These are phyloP conservation scores for Propithecus deckenii DNA, from an alignment of 2,797 vertebrate genomes.

Conservation along the genomic window DNA sequence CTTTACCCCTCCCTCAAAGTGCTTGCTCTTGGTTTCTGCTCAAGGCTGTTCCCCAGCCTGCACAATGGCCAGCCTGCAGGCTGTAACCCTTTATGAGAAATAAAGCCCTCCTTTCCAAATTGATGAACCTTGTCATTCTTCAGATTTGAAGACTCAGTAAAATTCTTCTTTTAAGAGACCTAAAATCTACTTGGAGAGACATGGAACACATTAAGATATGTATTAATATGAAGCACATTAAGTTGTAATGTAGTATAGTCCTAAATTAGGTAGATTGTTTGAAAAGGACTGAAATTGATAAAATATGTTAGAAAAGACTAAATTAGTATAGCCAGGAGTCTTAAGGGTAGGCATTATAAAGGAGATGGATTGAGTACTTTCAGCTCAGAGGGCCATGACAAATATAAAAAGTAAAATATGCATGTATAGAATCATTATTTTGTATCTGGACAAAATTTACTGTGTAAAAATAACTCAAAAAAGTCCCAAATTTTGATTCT, in stretches of 20 bases:
- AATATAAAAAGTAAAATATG: neutral
- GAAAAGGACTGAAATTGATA: neutral
- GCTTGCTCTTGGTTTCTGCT: neutral
- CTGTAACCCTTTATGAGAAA: too few species aligned
- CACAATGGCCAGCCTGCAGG: neutral
- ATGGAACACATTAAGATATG: neutral
- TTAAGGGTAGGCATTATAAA: neutral
- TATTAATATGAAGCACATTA: neutral
- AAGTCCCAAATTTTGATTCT: neutral
- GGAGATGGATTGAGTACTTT: neutral
- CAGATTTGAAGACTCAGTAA: neutral
- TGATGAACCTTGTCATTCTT: too few species aligned
- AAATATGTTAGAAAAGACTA: neutral
- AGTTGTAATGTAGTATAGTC: neutral
- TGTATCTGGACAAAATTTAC: conserved; percentile 4
- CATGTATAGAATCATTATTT: neutral
- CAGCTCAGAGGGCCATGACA: neutral
- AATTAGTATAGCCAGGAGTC: neutral
- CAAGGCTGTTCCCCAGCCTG: neutral
- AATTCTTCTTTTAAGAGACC: neutral
- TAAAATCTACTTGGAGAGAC: neutral
- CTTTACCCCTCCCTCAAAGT: neutral
- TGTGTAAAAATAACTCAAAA: neutral
- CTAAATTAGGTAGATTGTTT: neutral
- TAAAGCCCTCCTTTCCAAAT: too few species aligned